These are phyloP conservation scores for Plutella xylostella DNA, from an alignment of 2,888 invertebrate genomes.

Conservation along the genomic window DNA sequence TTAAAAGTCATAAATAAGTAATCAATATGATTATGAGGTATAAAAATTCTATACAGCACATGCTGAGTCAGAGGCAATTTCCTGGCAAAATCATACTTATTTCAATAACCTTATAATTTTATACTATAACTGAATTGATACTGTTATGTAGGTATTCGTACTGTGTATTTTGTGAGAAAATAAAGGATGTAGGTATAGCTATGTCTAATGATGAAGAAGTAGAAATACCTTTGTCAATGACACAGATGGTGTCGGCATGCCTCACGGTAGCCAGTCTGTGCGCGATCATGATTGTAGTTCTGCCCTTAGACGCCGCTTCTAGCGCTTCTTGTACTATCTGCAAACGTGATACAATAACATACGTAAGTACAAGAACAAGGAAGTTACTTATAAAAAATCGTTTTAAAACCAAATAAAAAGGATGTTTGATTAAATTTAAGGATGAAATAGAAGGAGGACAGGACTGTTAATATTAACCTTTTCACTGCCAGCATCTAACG, in stretches of 20 bases:
- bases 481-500: conserved; percentile 77
- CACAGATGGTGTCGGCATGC: conserved; percentile 84
- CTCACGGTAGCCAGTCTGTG: conserved; percentile 87
- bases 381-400: too few relatives aligned
- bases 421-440: too few relatives aligned
- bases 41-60: neutral
- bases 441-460: neutral
- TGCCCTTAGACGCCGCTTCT: conserved; percentile 78
- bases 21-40: neutral
- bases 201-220: neutral
- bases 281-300: conserved; percentile 87
- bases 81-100: neutral
- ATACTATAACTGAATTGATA: neutral
- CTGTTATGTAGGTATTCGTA: neutral
- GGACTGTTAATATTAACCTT: conserved; percentile 50
- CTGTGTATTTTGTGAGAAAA: neutral
- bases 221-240: conserved; percentile 77
- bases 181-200: neutral
- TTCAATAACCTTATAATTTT: neutral
- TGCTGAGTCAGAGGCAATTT: neutral
- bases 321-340: conserved; percentile 84
- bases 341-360: too few relatives aligned
- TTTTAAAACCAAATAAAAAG: too few relatives aligned
- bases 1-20: neutral
- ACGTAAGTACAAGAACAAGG: neutral